Conservation (phyloP, 2,113 vertebrate genomes). For the Irena cyanogastra region DNA sequence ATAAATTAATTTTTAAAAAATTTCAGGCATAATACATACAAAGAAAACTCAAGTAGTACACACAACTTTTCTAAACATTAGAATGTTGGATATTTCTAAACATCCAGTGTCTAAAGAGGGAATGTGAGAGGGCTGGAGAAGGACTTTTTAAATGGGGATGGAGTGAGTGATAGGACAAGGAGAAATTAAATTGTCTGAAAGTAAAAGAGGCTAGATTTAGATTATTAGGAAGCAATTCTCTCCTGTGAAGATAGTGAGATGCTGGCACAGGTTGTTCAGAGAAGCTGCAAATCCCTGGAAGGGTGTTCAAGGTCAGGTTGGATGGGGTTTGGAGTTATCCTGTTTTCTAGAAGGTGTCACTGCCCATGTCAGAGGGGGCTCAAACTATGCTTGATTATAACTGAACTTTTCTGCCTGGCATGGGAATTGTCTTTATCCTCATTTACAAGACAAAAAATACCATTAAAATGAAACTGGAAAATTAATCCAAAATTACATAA, state of each 20-base stretch:
- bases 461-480: not conserved
- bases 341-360: not conserved
- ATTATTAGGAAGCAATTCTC: not conserved
- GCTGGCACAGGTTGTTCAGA: not conserved
- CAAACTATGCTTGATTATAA: not conserved
- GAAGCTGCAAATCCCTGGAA: not conserved
- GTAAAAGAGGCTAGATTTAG: not conserved
- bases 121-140: not conserved
- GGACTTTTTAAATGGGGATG: not conserved
- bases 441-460: not conserved
- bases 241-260: too few species aligned
- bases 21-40: not conserved
- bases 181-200: not conserved
- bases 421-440: not conserved
- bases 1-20: not conserved
- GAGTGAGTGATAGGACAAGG: not conserved
- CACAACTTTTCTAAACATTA: not conserved
- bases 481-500: not conserved
- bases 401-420: not conserved
- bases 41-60: not conserved
- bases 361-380: not conserved
- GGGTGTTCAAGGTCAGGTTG: not conserved
- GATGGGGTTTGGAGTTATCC: not conserved
- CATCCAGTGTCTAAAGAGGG: not conserved
- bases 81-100: not conserved